These are phyloP conservation scores for Acanthochromis polyacanthus DNA, from an alignment of 2,113 vertebrate species.

Conservation along the genomic window DNA sequence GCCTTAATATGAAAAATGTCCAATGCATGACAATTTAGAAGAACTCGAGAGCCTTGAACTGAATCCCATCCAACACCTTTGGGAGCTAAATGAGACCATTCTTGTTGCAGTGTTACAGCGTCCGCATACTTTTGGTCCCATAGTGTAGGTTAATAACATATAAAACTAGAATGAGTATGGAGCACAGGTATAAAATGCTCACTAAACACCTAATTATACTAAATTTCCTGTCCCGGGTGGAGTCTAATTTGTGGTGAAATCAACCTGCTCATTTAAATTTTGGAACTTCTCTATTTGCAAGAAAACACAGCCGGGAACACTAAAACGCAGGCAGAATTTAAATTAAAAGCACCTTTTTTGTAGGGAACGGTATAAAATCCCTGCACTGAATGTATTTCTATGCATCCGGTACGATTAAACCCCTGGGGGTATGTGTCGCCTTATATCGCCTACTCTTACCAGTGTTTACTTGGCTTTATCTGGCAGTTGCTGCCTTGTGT, in stretches of 20 bases:
- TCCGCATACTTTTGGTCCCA: too few relatives aligned
- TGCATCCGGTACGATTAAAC: neutral
- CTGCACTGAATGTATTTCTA: constrained; percentile 3
- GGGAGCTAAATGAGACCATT: too few relatives aligned
- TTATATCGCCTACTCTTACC: constrained; percentile 41
- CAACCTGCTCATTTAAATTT: neutral
- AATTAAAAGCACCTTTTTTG: neutral
- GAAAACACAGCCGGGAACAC: neutral
- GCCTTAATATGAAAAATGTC: too few relatives aligned
- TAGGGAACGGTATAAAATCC: neutral
- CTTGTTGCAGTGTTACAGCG: too few relatives aligned
- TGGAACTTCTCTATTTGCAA: neutral
- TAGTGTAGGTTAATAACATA: too few relatives aligned
- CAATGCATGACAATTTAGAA: too few relatives aligned
- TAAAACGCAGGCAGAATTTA: neutral
- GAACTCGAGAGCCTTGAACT: too few relatives aligned
- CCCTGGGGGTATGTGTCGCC: constrained; percentile 26
- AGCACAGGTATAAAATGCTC: neutral
- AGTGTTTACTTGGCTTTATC: constrained; percentile 57
- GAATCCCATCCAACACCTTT: too few relatives aligned
- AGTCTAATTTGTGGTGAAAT: neutral
- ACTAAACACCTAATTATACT: neutral
- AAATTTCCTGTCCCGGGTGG: neutral
- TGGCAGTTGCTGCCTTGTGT: constrained; percentile 33
- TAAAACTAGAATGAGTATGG: neutral